Conservation (phyloP, 2,888 invertebrate species). For the Dasysyrphus albostriatus region DNA sequence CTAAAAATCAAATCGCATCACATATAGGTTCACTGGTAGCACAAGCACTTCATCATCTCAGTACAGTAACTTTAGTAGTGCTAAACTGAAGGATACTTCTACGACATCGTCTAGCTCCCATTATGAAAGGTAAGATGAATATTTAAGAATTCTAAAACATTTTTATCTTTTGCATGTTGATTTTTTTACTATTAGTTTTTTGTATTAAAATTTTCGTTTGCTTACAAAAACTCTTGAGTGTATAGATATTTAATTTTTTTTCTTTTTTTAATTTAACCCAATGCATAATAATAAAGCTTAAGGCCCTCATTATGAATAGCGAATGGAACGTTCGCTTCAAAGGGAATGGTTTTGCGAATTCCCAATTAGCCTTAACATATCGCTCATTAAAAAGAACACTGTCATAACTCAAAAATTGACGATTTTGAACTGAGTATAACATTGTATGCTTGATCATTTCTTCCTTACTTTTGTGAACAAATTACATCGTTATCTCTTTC, state of each 20-base stretch:
- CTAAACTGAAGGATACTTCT: slow-evolving; percentile 83
- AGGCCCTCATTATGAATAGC: no score
- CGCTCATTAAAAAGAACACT: no score
- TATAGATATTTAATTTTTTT: background rate
- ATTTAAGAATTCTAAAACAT: slow-evolving; percentile 20
- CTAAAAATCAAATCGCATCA: slow-evolving; percentile 74
- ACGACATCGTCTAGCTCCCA: slow-evolving; percentile 82
- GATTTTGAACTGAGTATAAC: no score
- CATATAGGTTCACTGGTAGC: slow-evolving; percentile 83
- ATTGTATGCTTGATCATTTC: no score
- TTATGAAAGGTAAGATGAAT: slow-evolving; percentile 83
- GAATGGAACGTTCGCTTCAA: no score
- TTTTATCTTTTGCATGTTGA: slow-evolving; percentile 47
- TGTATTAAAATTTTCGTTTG: background rate
- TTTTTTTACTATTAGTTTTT: background rate
- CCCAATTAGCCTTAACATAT: no score
- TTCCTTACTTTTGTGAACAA: no score
- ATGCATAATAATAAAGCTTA: no score
- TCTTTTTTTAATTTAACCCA: no score
- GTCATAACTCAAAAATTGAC: no score
- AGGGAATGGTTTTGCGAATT: no score
- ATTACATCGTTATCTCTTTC: no score
- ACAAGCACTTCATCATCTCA: slow-evolving; percentile 83
- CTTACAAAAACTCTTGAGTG: background rate
- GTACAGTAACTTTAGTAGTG: slow-evolving; percentile 84